Evolutionary conservation across 2,888 invertebrate genomes (phyloP).

Genomic region (Amphipyra berbera): DNA sequence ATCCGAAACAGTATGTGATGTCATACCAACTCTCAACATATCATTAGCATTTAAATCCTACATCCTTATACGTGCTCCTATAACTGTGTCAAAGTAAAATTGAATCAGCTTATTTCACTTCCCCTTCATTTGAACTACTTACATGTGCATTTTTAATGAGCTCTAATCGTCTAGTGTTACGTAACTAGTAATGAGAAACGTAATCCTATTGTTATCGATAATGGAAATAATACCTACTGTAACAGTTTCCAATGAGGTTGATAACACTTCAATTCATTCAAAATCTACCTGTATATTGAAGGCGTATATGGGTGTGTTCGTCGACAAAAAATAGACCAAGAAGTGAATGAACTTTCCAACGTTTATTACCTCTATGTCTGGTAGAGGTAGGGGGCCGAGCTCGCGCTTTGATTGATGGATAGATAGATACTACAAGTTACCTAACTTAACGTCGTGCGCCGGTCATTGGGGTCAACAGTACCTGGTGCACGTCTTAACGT

Average conservation of each 20-base stretch:
- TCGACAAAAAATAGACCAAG: slow-evolving; percentile 75
- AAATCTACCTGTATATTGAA: slow-evolving; percentile 45
- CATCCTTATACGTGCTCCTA: no score
- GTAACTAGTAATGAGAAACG: slow-evolving; percentile 24
- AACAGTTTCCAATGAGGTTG: slow-evolving; percentile 34
- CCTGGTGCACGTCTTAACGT: slow-evolving; percentile 57
- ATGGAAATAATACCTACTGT: neutral
- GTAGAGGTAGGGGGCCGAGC: slow-evolving; percentile 65
- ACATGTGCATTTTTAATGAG: no score
- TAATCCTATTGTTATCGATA: slow-evolving; percentile 21
- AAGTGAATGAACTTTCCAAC: slow-evolving; percentile 81
- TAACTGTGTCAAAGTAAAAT: no score
- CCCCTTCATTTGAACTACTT: no score
- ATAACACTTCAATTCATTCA: slow-evolving; percentile 40
- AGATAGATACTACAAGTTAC: slow-evolving; percentile 69
- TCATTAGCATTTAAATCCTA: no score
- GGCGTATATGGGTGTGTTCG: slow-evolving; percentile 51
- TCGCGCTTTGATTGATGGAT: slow-evolving; percentile 74
- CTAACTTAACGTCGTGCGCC: slow-evolving; percentile 64
- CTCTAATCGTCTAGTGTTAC: slow-evolving; percentile 6
- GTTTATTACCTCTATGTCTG: slow-evolving; percentile 69
- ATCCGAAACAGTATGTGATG: neutral
- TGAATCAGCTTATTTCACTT: no score
- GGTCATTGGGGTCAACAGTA: slow-evolving; percentile 74
- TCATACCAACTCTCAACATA: no score